Base-by-base conservation (phyloP, 2,888 invertebrate species). In the Unio delphinus region DNA sequence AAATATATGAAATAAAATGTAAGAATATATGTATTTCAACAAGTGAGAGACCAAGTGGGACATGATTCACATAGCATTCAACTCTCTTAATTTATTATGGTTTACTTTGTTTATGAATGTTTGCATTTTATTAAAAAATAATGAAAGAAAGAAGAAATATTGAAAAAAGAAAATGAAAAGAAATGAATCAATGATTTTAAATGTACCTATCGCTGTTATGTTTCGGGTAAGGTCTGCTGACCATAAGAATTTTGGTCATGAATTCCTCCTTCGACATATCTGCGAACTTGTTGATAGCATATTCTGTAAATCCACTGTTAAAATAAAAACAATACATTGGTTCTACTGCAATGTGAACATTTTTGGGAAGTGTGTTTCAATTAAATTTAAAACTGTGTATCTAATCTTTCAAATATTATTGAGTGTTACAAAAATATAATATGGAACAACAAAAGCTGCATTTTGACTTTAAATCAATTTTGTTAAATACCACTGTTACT, bases 281-380 rank as follows among this genome's bases (percentile, higher is more conserved):
- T n/a, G 86, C 84, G 69, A 86, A 86, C 66, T 86, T 76, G 73
- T 86, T 87, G 8, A 83, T 59, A 0, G 69, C 80, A 73, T 83
- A 87, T 55, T 73, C 78, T 3, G 84, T 81, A 59, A 76, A 62
- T 18, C 81, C 83, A 17, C 83, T 84, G 67, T 17, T 74, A 74
- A 20, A 34, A 56, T 7, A 60, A 34, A 34, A 7, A 55, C 45
- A 54, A 62, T 28, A 34, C 17, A 62, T 26, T 17, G 15, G 17
- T 23, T 26, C 3, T n/a, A 45, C 15, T 45, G 45, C 11, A 45
- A 45, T 45, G 45, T 45, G 15, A 45, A 45, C 3, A 11, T 11
- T 45, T 45, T 45, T 15, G 2, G 8, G 15, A 45, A 45, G 15
- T 45, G 8, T 45, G 45, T 45, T 45, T 45, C 15, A 45, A 45